A percentile compares a stretch with the other conserved stretches of the same genome.
phyloP scores from a whole-genome alignment of 2,888 invertebrate genomes.

The Erebia palarica region DNA sequence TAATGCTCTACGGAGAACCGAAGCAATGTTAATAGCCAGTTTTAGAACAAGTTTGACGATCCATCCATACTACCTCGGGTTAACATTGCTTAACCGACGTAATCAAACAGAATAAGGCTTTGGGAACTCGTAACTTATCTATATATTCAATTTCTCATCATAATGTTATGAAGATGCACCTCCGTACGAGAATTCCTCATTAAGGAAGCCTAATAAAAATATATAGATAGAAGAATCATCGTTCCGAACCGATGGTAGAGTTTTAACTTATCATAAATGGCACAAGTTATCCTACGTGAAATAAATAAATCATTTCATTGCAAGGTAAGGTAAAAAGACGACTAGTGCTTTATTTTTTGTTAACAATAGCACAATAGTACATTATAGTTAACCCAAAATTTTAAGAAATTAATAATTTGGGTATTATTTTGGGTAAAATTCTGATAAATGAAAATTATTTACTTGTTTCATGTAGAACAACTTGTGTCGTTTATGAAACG shows the following conservation, averaged over 20 bases:
- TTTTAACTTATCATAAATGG: too few species aligned
- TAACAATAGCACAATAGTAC: constrained; percentile 47
- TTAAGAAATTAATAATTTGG: too few species aligned
- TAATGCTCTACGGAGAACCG: not conserved
- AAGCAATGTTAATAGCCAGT: not conserved
- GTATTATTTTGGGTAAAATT: too few species aligned
- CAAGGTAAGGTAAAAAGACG: constrained; percentile 5
- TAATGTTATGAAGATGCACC: not conserved
- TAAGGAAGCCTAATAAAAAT: not conserved
- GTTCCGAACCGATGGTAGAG: too few species aligned
- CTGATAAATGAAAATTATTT: too few species aligned
- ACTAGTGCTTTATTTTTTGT: constrained; percentile 48
- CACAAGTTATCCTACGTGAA: too few species aligned
- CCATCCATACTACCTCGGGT: not conserved
- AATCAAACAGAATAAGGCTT: not conserved
- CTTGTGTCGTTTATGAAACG: too few species aligned
- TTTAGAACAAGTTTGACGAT: not conserved
- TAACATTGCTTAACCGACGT: not conserved
- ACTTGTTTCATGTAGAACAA: too few species aligned
- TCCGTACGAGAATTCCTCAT: not conserved
- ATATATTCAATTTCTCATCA: too few species aligned
- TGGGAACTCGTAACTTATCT: not conserved
- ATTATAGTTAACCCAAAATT: too few species aligned
- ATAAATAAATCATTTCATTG: too few species aligned
- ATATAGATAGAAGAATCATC: not conserved